A percentile compares a stretch with the other conserved stretches of the same genome.
Conservation (phyloP, 2,888 invertebrate genomes). For the Ernsta delagoae region DNA sequence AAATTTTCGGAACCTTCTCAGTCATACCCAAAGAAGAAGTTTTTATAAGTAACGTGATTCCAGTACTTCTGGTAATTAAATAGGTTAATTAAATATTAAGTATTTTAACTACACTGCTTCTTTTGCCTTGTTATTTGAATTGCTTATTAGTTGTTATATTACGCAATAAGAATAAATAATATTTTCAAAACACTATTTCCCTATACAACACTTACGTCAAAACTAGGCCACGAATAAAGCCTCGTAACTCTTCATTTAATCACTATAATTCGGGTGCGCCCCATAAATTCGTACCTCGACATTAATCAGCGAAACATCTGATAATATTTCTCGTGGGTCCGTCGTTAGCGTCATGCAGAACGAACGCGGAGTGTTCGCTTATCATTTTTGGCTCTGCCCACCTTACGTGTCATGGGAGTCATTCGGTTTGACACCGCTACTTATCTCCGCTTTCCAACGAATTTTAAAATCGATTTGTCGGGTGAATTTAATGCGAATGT, state of each 20-base stretch:
- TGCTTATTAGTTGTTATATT: no score
- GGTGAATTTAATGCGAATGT: no score
- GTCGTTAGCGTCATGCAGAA: conserved; percentile 47
- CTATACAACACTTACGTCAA: background rate
- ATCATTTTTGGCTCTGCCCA: conserved; percentile 71
- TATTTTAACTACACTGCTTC: no score
- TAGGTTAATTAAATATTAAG: no score
- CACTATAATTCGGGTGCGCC: conserved; percentile 41
- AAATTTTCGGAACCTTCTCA: no score
- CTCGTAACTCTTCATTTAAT: conserved; percentile 33
- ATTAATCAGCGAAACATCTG: conserved; percentile 57
- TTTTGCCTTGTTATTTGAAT: no score
- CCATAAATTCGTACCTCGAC: conserved; percentile 40
- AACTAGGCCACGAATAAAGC: conserved; percentile 21
- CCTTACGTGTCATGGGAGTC: conserved; percentile 52
- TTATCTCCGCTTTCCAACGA: background rate
- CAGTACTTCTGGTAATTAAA: no score
- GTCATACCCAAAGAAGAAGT: no score
- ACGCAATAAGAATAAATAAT: no score
- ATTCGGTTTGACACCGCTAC: conserved; percentile 58
- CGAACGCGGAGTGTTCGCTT: conserved; percentile 61
- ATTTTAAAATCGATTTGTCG: conserved; percentile 2
- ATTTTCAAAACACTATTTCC: no score
- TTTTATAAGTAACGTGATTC: no score
- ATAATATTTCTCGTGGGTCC: conserved; percentile 63